These are phyloP conservation scores for Fringilla coelebs DNA, from an alignment of 2,797 vertebrate species.

Conservation along the genomic window DNA sequence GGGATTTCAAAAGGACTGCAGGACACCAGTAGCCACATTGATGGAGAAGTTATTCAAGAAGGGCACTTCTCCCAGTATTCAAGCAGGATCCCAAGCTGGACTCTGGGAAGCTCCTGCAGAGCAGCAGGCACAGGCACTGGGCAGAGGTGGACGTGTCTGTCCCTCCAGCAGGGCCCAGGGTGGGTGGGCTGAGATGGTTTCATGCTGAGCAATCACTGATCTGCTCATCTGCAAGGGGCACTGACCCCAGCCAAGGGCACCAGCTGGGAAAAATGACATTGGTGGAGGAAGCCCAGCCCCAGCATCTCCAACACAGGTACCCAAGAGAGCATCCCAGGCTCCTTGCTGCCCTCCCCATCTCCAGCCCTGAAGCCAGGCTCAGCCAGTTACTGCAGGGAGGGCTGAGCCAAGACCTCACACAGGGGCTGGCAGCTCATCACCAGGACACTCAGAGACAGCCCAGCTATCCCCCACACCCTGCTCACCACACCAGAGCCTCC, in stretches of 20 bases:
- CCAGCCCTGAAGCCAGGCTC: neutral
- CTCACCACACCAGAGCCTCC: neutral
- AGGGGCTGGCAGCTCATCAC: neutral
- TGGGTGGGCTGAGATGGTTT: neutral
- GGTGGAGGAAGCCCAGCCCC: neutral
- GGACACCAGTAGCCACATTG: fast-evolving
- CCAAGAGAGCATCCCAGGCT: neutral
- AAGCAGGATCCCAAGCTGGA: neutral
- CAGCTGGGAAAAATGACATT: neutral
- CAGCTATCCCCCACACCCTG: neutral
- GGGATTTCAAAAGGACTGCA: neutral
- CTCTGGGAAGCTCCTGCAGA: neutral
- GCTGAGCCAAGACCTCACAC: neutral
- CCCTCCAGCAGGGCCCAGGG: neutral
- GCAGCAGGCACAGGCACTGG: neutral
- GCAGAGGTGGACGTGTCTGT: neutral
- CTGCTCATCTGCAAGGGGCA: neutral
- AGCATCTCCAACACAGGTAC: neutral
- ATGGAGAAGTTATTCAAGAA: neutral
- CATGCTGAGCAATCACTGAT: neutral
- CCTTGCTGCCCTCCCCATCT: neutral
- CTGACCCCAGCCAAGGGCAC: neutral
- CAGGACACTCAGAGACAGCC: neutral
- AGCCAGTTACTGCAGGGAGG: neutral
- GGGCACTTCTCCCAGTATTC: neutral